Percentiles rank a stretch among this genome's conserved stretches.
These are phyloP conservation scores for Spea hammondii DNA, from an alignment of 2,797 vertebrate genomes.

Conservation along the genomic window DNA sequence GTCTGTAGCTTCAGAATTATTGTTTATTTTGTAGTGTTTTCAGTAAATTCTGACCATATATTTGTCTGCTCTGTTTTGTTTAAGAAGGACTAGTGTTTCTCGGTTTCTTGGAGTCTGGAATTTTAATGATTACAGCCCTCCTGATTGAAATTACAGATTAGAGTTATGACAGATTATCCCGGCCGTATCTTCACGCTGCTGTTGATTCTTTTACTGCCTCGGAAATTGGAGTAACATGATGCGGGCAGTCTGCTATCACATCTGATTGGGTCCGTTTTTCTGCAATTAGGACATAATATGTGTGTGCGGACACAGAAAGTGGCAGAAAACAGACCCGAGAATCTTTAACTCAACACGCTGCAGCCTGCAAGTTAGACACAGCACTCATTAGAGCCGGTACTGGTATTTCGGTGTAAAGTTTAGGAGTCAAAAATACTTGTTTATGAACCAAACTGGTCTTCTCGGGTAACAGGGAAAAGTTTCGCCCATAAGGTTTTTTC, in stretches of 20 bases:
- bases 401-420: too few relatives aligned
- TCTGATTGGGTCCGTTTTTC: conserved; percentile 1
- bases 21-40: background rate
- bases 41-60: background rate
- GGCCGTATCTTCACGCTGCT: background rate
- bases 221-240: background rate
- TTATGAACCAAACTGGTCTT: too few relatives aligned
- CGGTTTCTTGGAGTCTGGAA: background rate
- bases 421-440: too few relatives aligned
- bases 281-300: background rate
- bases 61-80: background rate
- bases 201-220: background rate
- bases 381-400: too few relatives aligned
- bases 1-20: background rate
- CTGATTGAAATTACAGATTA: conserved; percentile 45
- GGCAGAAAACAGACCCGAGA: too few relatives aligned
- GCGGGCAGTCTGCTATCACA: background rate
- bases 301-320: too few relatives aligned
- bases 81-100: background rate
- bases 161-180: conserved; percentile 4
- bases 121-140: conserved; percentile 40
- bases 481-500: too few relatives aligned
- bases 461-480: too few relatives aligned
- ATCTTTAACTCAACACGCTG: too few relatives aligned
- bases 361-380: too few relatives aligned